phyloP scores from a whole-genome alignment of 2,797 vertebrate genomes.

The Girardinus metallicus region DNA sequence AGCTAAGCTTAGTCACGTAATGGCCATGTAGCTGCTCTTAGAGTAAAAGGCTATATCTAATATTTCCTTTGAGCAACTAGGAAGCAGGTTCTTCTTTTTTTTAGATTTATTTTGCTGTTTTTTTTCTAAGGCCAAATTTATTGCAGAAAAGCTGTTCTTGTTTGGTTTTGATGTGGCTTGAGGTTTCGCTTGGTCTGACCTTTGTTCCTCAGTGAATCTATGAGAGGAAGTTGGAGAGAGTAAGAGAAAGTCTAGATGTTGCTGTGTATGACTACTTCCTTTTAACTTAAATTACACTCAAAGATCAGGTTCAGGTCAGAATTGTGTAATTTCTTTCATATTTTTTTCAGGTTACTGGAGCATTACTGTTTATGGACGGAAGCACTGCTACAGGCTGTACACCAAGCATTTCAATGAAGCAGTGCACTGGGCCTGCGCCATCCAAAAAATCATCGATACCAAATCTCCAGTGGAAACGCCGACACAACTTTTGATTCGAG shows the following conservation, averaged over 20 bases:
- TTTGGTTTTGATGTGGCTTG: conserved; percentile 61
- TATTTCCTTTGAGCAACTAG: conserved; percentile 61
- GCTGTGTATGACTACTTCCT: conserved; percentile 22
- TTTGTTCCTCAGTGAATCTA: conserved; percentile 52
- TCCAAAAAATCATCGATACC: conserved; percentile 93
- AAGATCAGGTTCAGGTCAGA: conserved; percentile 11
- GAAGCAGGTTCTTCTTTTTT: conserved; percentile 41
- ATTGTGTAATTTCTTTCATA: background rate
- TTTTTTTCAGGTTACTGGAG: conserved; percentile 89
- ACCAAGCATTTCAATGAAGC: conserved; percentile 93
- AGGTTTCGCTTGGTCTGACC: conserved; percentile 53
- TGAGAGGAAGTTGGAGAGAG: conserved; percentile 48
- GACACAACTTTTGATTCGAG: conserved; percentile 93
- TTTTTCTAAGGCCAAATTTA: conserved; percentile 23
- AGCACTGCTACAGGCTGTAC: conserved; percentile 91
- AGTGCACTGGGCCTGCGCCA: conserved; percentile 90
- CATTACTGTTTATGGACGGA: conserved; percentile 92
- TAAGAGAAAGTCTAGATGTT: conserved; percentile 29
- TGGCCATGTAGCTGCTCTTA: conserved; percentile 41
- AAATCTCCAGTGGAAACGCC: conserved; percentile 93
- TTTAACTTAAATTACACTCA: conserved; percentile 11
- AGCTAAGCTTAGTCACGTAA: conserved; percentile 65
- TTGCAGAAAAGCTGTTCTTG: conserved; percentile 41
- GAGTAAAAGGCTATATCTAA: conserved; percentile 47
- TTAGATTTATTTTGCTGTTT: conserved; percentile 42